Percentiles rank a stretch among this genome's conserved stretches.
These are phyloP conservation scores for Chiloscyllium plagiosum DNA, from an alignment of 2,113 vertebrate species.

Conservation along the genomic window DNA sequence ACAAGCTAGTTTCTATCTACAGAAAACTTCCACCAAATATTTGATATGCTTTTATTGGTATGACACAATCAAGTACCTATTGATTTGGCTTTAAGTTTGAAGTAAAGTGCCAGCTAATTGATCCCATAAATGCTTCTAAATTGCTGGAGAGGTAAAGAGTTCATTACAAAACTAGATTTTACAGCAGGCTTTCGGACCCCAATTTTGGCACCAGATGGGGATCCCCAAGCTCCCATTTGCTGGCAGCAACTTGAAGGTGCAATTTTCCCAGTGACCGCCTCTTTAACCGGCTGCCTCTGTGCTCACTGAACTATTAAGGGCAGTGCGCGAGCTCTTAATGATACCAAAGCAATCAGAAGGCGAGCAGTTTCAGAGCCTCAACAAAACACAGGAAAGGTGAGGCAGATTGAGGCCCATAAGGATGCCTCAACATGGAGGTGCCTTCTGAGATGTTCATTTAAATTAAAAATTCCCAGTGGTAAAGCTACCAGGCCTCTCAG, in stretches of 20 bases:
- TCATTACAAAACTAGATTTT: conserved; percentile 42
- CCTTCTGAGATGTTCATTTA: not conserved
- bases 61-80: conserved; percentile 11
- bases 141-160: conserved; percentile 48
- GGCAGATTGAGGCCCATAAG: not conserved
- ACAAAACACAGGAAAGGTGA: not conserved
- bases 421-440: not conserved
- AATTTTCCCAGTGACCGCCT: not conserved
- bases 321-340: too few species aligned
- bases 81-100: conserved; percentile 22
- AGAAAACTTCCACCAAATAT: not conserved
- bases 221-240: not conserved
- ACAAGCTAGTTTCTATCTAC: not conserved
- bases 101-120: conserved; percentile 49
- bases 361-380: not conserved
- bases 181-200: conserved; percentile 46
- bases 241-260: not conserved
- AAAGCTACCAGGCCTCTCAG: not conserved
- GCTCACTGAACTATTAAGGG: not conserved
- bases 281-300: not conserved
- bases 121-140: conserved; percentile 44
- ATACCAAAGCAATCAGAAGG: not conserved
- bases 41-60: not conserved
- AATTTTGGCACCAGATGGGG: not conserved
- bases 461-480: not conserved